phyloP scores from a whole-genome alignment of 2,888 invertebrate species.

The Carcina quercana region DNA sequence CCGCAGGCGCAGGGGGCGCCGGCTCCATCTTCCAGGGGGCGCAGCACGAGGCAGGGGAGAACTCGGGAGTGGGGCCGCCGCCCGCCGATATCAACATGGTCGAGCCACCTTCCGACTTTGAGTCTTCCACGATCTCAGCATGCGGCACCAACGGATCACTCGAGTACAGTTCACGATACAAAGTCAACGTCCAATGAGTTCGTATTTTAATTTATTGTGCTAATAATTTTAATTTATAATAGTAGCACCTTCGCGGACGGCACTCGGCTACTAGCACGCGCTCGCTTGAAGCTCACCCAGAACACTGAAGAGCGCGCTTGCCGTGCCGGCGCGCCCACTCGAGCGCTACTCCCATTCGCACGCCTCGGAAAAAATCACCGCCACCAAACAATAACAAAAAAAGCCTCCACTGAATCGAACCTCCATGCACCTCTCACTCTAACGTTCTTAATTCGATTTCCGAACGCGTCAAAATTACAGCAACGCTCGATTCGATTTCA shows the following conservation, averaged over 20 bases:
- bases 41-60: conserved; percentile 74
- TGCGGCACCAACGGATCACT: conserved; percentile 35
- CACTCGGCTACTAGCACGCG: conserved; percentile 59
- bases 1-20: conserved; percentile 69
- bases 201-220: conserved; percentile 10
- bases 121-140: conserved; percentile 40
- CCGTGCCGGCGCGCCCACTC: conserved; percentile 67
- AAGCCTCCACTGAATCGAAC: conserved; percentile 55
- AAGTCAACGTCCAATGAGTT: too few relatives aligned
- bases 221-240: conserved; percentile 2
- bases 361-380: conserved; percentile 70
- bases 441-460: conserved; percentile 71
- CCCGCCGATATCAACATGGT: conserved; percentile 80
- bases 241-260: conserved; percentile 40
- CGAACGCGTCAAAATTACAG: conserved; percentile 70
- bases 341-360: conserved; percentile 72
- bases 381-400: conserved; percentile 67
- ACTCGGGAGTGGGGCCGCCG: conserved; percentile 74
- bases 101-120: conserved; percentile 47
- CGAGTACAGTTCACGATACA: conserved; percentile 35
- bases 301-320: conserved; percentile 75
- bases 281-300: conserved; percentile 71
- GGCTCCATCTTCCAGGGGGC: conserved; percentile 79
- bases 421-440: conserved; percentile 67
- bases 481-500: conserved; percentile 60